phyloP scores from a whole-genome alignment of 2,797 vertebrate genomes.

The Megaceryle alcyon region DNA sequence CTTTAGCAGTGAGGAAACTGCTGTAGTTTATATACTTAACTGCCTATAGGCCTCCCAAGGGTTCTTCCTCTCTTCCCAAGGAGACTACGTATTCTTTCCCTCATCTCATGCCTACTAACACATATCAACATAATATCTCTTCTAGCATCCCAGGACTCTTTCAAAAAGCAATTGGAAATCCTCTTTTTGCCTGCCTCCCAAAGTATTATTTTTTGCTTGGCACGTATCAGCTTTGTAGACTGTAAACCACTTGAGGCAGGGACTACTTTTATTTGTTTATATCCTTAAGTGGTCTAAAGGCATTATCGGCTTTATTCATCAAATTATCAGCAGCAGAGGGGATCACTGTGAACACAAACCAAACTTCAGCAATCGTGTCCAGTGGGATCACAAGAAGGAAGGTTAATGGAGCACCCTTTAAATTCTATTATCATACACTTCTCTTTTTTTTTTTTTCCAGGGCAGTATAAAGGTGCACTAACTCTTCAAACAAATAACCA shows the following conservation, averaged over 20 bases:
- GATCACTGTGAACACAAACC: neutral
- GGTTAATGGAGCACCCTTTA: neutral
- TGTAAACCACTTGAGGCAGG: neutral
- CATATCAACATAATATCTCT: neutral
- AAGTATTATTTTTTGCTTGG: neutral
- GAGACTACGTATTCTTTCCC: neutral
- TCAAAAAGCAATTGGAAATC: neutral
- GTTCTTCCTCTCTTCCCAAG: neutral
- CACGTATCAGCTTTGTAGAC: neutral
- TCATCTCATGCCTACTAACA: neutral
- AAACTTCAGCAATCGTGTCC: neutral
- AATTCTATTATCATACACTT: neutral
- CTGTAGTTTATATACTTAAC: neutral
- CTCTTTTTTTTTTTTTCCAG: neutral
- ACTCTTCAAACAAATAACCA: constrained; percentile 17
- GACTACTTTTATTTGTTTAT: neutral
- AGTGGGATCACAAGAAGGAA: neutral
- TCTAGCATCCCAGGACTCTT: neutral
- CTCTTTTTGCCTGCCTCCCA: neutral
- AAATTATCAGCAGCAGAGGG: neutral
- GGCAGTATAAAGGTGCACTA: neutral
- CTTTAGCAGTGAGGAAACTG: neutral
- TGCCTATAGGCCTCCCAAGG: neutral
- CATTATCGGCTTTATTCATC: neutral
- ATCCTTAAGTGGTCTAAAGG: neutral